These are phyloP conservation scores for Andrena praecox DNA, from an alignment of 2,888 invertebrate genomes.

Conservation along the genomic window DNA sequence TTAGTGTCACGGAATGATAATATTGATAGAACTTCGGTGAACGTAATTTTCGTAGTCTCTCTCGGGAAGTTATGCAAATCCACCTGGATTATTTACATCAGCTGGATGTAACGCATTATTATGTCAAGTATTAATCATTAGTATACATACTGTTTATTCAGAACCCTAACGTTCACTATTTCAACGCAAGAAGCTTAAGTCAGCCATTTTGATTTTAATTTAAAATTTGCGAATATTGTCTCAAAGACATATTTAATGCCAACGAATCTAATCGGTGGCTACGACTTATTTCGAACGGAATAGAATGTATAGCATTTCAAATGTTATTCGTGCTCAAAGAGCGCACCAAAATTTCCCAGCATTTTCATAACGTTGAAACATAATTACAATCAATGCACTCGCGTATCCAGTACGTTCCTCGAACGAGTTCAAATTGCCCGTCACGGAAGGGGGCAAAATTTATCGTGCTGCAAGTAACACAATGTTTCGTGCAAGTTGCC, in stretches of 20 bases:
- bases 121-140: too few species aligned
- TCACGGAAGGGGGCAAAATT: slow-evolving; percentile 52
- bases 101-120: neutral
- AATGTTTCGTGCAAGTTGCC: slow-evolving; percentile 52
- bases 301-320: too few species aligned
- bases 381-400: neutral
- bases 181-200: too few species aligned
- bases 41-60: neutral
- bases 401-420: slow-evolving; percentile 14
- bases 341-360: too few species aligned
- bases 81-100: slow-evolving; percentile 5
- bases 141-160: too few species aligned
- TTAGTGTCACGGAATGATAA: neutral
- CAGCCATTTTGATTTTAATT: too few species aligned
- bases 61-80: slow-evolving; percentile 5
- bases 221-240: too few species aligned
- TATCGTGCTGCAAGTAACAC: slow-evolving; percentile 47
- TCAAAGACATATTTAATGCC: too few species aligned
- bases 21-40: neutral
- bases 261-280: too few species aligned
- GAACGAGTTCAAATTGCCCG: slow-evolving; percentile 25
- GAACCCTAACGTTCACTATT: too few species aligned
- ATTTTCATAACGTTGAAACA: neutral
- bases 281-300: too few species aligned
- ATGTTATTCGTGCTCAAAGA: too few species aligned